Evolutionary conservation across 2,797 vertebrate species (phyloP), one percentile per base, ranked within the genome.

Genomic region (Leucoraja ocellata): DNA sequence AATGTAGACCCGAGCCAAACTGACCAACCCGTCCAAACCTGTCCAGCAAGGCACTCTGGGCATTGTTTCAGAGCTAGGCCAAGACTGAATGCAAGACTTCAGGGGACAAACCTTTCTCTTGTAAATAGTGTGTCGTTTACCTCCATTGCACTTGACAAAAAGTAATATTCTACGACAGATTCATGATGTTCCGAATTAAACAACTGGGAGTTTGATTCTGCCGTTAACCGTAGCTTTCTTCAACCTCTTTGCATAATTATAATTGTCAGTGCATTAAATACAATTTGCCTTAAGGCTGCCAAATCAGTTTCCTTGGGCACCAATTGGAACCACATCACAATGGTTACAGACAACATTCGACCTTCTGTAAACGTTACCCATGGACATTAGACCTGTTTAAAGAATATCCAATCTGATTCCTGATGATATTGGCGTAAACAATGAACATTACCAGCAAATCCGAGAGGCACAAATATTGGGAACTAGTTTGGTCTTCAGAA

Each of bases 281-380:
- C 39, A 76, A 54, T 92, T 92, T 76, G 90, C 90, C 90, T 92
- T 76, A 76, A 58, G 90, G 90, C 73, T 92, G 68, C 68, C 90
- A 74, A 74, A 74, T 74, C 90, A 25, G 36, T 88, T 68, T 88
- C 36, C 36, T 46, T 92, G 90, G 68, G 39, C 68, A 76, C 68
- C 36, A 92, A 16, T 76, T 28, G 63, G 84, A 88, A 36, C 61
- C n/a, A 88, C 84, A 36, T 68, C 63, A n/a, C 23, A 36, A 71
- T 36, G 36, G n/a, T 91, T 71, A 21, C 61, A 91, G 90, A 16
- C 39, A 23, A 1, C 32, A 76, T 28, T 76, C n/a, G 25, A 92
- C 68, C 71, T 76, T 54, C 25, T n/a, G 10, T 74, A 92, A 25
- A 54, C 39, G 74, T 54, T 92, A 8, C 71, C 7, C 13, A 5